phyloP scores from a whole-genome alignment of 2,888 invertebrate genomes.

The Danaus chrysippus region DNA sequence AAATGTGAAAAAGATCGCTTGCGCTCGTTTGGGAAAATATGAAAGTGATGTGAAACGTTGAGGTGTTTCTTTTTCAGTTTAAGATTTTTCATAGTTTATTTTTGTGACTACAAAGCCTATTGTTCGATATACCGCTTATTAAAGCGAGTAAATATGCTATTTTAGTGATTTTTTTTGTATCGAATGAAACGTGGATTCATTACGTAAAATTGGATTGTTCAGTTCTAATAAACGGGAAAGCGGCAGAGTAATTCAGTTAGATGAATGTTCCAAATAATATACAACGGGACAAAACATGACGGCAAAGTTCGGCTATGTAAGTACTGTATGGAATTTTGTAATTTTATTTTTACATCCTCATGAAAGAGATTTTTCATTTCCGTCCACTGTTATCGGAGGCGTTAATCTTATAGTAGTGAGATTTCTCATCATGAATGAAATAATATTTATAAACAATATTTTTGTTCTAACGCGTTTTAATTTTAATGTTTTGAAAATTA shows the following conservation, averaged over 20 bases:
- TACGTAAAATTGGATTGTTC: constrained; percentile 75
- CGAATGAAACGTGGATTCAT: constrained; percentile 70
- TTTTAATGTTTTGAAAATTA: background rate
- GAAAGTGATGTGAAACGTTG: constrained; percentile 69
- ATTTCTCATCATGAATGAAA: constrained; percentile 29
- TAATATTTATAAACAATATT: constrained; percentile 16
- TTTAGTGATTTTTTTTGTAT: constrained; percentile 62
- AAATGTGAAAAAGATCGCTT: constrained; percentile 54
- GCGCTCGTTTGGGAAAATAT: constrained; percentile 64
- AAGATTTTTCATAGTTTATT: constrained; percentile 57
- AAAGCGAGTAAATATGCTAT: constrained; percentile 61
- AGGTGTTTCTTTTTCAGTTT: constrained; percentile 59
- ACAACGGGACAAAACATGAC: constrained; percentile 80
- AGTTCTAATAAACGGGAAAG: constrained; percentile 67
- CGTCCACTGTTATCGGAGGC: constrained; percentile 27
- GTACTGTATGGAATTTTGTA: constrained; percentile 39
- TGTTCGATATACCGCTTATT: constrained; percentile 60
- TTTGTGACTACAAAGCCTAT: constrained; percentile 72
- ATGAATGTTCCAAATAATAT: constrained; percentile 77
- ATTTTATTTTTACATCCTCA: constrained; percentile 26
- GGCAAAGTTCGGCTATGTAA: constrained; percentile 80
- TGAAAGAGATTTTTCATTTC: constrained; percentile 31
- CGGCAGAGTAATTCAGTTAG: constrained; percentile 74
- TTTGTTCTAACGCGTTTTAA: background rate
- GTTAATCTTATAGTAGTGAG: constrained; percentile 25